Conservation (phyloP, 2,888 invertebrate genomes). For the Rhingia rostrata region DNA sequence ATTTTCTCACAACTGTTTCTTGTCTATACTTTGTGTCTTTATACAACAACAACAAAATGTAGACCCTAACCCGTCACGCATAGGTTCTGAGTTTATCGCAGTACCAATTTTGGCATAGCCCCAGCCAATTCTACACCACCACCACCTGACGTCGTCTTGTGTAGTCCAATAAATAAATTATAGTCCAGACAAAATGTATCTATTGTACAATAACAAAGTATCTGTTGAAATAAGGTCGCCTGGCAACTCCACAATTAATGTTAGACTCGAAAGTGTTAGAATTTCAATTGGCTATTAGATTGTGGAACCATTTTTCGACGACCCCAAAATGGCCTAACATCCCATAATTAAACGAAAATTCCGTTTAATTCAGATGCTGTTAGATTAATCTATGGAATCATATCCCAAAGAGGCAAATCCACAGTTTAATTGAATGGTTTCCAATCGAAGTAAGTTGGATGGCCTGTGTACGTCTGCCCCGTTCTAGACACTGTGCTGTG, state of each 20-base stretch:
- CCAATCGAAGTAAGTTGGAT: neutral
- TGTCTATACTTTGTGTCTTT: neutral
- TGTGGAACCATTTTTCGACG: slow-evolving; percentile 9
- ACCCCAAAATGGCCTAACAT: slow-evolving; percentile 3
- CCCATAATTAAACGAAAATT: slow-evolving; percentile 22
- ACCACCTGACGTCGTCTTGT: slow-evolving; percentile 3
- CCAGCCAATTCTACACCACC: neutral
- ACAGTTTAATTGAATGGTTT: neutral
- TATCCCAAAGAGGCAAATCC: slow-evolving; percentile 3
- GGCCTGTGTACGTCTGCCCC: neutral
- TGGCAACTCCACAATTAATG: neutral
- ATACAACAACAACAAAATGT: neutral
- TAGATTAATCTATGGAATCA: slow-evolving; percentile 1
- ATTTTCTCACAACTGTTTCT: slow-evolving; percentile 35
- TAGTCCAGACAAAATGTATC: slow-evolving; percentile 25
- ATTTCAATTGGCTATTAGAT: slow-evolving; percentile 18
- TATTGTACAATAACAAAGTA: slow-evolving; percentile 38
- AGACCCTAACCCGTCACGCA: slow-evolving; percentile 57
- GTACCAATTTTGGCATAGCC: slow-evolving; percentile 39
- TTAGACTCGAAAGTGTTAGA: slow-evolving; percentile 30
- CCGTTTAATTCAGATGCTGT: neutral
- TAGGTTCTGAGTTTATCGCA: slow-evolving; percentile 51
- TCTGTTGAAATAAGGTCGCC: neutral
- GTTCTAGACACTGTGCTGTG: neutral
- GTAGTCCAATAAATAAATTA: slow-evolving; percentile 50